Conservation (phyloP, 2,113 vertebrate species). For the Athene cunicularia region DNA sequence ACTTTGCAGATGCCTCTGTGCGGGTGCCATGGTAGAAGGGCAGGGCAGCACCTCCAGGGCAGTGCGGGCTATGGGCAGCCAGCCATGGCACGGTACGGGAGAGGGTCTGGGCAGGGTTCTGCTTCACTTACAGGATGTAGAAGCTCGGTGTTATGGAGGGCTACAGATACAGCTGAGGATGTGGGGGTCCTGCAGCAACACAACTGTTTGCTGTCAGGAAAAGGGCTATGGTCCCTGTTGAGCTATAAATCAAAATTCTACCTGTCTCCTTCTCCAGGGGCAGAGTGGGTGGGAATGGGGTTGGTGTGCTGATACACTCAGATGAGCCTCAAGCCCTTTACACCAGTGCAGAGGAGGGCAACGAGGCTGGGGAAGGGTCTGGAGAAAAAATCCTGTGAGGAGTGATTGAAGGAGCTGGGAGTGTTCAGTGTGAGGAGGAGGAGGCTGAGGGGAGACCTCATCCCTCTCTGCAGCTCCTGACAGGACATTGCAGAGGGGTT, state of each 20-base stretch:
- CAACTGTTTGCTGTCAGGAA: neutral
- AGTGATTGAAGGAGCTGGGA: too few species aligned
- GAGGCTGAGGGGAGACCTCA: too few species aligned
- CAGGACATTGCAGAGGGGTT: too few species aligned
- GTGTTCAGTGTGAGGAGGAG: too few species aligned
- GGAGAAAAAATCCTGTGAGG: too few species aligned
- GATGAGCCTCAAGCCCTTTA: neutral
- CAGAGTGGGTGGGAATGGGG: neutral
- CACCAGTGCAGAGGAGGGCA: too few species aligned
- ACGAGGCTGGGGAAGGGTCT: too few species aligned
- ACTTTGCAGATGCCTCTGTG: neutral
- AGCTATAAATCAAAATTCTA: neutral
- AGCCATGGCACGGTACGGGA: neutral
- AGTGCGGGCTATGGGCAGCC: accelerated
- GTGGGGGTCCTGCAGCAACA: neutral
- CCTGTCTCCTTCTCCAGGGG: neutral
- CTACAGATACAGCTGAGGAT: neutral
- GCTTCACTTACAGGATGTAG: neutral
- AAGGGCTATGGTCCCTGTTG: accelerated
- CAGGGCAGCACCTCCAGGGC: neutral
- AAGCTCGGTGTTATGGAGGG: neutral
- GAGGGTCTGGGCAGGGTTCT: accelerated
- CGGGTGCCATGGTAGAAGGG: accelerated
- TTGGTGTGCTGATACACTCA: neutral
- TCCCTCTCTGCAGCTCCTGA: too few species aligned